Evolutionary conservation across 2,888 invertebrate species (phyloP).

Genomic region (Chelonus formosanus): DNA sequence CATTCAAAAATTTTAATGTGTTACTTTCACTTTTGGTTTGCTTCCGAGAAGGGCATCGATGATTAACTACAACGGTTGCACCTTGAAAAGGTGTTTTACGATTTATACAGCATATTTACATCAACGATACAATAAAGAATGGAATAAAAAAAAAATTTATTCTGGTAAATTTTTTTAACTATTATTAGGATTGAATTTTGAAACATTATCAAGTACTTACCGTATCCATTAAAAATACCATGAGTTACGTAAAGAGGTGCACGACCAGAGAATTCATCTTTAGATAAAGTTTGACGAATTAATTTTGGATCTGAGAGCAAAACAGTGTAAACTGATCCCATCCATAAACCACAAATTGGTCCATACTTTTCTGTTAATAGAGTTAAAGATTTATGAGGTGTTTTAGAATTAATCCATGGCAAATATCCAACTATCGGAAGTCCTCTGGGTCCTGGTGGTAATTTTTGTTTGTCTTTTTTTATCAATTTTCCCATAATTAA

Average conservation of each 20-base stretch:
- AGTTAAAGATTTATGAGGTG: constrained; percentile 79
- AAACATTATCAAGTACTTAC: constrained; percentile 66
- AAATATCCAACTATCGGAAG: constrained; percentile 83
- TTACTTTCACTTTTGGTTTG: constrained; percentile 55
- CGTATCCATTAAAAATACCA: constrained; percentile 87
- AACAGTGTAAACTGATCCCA: constrained; percentile 81
- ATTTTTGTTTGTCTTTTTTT: constrained; percentile 62
- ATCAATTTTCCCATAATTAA: not conserved
- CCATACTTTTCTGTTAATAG: constrained; percentile 76
- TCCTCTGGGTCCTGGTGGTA: constrained; percentile 83
- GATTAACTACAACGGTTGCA: constrained; percentile 14
- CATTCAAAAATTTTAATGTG: constrained; percentile 49
- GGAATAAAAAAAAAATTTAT: not conserved
- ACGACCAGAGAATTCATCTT: constrained; percentile 77
- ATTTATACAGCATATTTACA: constrained; percentile 13
- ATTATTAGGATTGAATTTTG: too few species aligned
- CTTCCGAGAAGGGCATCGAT: constrained; percentile 37
- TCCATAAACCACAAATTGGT: constrained; percentile 74
- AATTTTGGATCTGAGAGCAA: constrained; percentile 79
- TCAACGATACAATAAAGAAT: not conserved
- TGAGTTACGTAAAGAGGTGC: constrained; percentile 86
- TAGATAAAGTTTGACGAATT: constrained; percentile 77
- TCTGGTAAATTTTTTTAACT: not conserved
- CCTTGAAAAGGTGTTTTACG: constrained; percentile 9
- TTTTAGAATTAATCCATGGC: constrained; percentile 74